Evolutionary conservation across 2,888 invertebrate species (phyloP), one percentile per base, ranked within the genome.

Genomic region (Heteropelma amictum): DNA sequence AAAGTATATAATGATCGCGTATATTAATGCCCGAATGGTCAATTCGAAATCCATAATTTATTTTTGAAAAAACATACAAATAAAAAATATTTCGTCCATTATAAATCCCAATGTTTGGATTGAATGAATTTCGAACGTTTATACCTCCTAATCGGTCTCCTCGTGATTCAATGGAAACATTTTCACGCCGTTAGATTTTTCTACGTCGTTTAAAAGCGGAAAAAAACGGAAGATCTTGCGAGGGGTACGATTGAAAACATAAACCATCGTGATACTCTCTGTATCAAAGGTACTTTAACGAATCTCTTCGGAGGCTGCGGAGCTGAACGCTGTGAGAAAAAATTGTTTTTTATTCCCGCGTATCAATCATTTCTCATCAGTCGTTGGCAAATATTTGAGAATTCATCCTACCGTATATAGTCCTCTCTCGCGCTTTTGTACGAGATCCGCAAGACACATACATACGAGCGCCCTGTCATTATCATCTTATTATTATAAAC

Each of bases 401-500:
- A 54, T 47, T 53, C 49, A 42, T 33, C 12, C 38, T 10, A 42
- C 19, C 23, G 19, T 38, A 10, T 30, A n/a, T 23, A 30, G 30
- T 58, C 45, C 64, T 12, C 14, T 21, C 42, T 19, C 38, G 47
- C 26, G 51, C 38, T 60, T 58, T 38, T 35, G 30, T 54, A 49
- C 65, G 45, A 17, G 35, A 42, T 53, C 61, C 67, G 47, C 45
- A 68, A 73, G 69, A 65, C 33, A 51, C 17, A 19, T 14, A 19
- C 33, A 14, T 17, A 10, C 8, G 35, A 72, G 67, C 65, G 74
- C 64, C 67, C 72, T 78, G 74, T 83, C 81, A 84, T 84, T 80
- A 82, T 80, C 76, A 81, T 60, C 75, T 84, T 82, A 84, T 84
- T 84, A 84, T 79, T 77, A 81, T 84, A 84, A 84, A 82, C 82